Evolutionary conservation across 2,888 invertebrate genomes (phyloP).

Genomic region (Mactromeris polynyma): DNA sequence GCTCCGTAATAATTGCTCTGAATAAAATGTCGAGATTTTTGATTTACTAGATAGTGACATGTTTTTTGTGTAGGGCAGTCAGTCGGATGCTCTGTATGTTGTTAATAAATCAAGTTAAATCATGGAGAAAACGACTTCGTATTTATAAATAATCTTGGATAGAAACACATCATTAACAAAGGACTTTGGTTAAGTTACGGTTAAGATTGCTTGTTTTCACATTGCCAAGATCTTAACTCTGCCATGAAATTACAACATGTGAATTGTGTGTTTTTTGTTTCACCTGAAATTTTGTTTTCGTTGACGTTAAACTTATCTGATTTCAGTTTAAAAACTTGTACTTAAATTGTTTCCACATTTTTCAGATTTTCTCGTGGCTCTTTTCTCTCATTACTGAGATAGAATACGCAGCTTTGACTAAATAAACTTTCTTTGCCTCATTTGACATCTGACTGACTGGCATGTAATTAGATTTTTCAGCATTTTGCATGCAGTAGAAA

Average conservation of each 20-base stretch:
- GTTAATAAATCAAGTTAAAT: constrained; percentile 17
- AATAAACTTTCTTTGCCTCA: constrained; percentile 44
- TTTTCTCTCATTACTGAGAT: neutral
- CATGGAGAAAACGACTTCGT: neutral
- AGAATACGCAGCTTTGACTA: constrained; percentile 28
- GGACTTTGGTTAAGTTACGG: constrained; percentile 14
- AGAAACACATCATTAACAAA: constrained; percentile 34
- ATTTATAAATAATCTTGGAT: constrained; percentile 13
- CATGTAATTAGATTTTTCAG: constrained; percentile 47
- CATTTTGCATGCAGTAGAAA: constrained; percentile 33
- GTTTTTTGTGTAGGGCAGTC: neutral
- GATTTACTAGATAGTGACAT: neutral
- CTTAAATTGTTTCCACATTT: constrained; percentile 4
- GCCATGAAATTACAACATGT: constrained; percentile 52
- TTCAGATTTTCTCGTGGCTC: neutral
- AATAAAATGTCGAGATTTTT: neutral
- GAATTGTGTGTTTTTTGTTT: constrained; percentile 28
- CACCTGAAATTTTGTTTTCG: constrained; percentile 27
- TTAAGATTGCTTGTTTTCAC: constrained; percentile 41
- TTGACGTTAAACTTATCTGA: constrained; percentile 3
- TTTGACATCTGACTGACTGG: constrained; percentile 48
- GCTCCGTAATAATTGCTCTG: no score
- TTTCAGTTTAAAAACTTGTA: constrained; percentile 18
- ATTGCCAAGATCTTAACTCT: constrained; percentile 19
- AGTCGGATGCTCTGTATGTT: neutral